Conservation (phyloP, 2,113 vertebrate species). For the Scolopax mira region DNA sequence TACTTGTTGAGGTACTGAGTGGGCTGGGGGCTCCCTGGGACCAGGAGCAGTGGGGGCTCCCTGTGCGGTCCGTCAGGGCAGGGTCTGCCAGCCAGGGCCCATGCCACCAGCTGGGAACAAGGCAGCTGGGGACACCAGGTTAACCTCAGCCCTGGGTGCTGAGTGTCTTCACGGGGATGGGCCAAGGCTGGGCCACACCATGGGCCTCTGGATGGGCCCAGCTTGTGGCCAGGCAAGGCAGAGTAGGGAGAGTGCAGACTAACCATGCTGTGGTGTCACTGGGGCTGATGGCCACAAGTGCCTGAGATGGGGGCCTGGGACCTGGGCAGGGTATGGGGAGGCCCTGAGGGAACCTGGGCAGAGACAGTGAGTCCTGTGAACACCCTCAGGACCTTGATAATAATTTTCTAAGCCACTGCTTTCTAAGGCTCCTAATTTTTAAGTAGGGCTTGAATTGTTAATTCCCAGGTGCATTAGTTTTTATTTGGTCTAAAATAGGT, state of each 20-base stretch:
- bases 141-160: fast-evolving
- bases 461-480: neutral
- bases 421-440: neutral
- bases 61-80: fast-evolving
- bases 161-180: fast-evolving
- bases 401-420: neutral
- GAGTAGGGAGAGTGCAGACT: neutral
- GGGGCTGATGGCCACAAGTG: neutral
- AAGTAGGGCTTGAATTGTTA: neutral
- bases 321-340: fast-evolving
- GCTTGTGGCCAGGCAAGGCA: fast-evolving
- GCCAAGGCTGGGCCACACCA: fast-evolving
- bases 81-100: neutral
- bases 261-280: fast-evolving
- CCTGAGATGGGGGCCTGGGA: neutral
- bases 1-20: neutral
- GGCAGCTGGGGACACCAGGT: fast-evolving
- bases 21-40: neutral
- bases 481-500: neutral
- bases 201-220: no score
- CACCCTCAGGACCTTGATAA: neutral
- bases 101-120: neutral
- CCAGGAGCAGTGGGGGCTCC: neutral
- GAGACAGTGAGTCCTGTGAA: neutral
- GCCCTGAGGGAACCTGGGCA: fast-evolving